Conservation (phyloP, 2,888 invertebrate genomes). For the Noctua fimbriata region DNA sequence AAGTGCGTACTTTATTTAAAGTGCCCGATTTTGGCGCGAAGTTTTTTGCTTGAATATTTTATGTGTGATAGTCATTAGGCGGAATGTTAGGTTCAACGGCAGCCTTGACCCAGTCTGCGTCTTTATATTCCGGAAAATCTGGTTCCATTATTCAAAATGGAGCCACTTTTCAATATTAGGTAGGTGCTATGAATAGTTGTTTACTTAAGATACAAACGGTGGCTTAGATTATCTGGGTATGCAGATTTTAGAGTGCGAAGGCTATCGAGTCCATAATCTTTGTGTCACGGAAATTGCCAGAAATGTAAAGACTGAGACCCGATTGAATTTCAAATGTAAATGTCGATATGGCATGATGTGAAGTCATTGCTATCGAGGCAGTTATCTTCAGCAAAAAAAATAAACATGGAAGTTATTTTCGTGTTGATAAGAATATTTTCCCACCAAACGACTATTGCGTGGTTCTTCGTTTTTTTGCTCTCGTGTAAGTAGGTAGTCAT, state of each 20-base stretch:
- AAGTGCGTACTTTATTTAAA: conserved; percentile 63
- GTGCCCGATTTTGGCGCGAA: conserved; percentile 44
- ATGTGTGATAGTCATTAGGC: conserved; percentile 42
- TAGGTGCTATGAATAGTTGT: conserved; percentile 58
- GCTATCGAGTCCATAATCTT: conserved; percentile 58
- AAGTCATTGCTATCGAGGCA: not conserved
- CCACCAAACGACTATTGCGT: conserved; percentile 29
- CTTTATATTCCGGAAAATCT: conserved; percentile 58
- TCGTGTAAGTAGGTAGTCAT: not conserved
- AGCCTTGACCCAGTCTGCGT: conserved; percentile 65
- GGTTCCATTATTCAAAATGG: conserved; percentile 60
- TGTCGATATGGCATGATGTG: conserved; percentile 35
- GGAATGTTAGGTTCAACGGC: conserved; percentile 53
- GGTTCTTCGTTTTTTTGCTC: not conserved
- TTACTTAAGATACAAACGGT: conserved; percentile 51
- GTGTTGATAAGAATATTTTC: conserved; percentile 27
- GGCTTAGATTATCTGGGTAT: conserved; percentile 50
- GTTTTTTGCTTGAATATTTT: conserved; percentile 58
- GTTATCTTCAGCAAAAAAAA: conserved; percentile 4
- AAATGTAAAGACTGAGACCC: conserved; percentile 41
- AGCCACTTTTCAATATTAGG: conserved; percentile 60
- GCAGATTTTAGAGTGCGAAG: conserved; percentile 60
- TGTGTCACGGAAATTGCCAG: conserved; percentile 52
- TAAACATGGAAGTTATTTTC: not conserved
- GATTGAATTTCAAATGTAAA: conserved; percentile 53